Evolutionary conservation across 2,113 vertebrate species (phyloP).

Genomic region (Grammomys surdaster): DNA sequence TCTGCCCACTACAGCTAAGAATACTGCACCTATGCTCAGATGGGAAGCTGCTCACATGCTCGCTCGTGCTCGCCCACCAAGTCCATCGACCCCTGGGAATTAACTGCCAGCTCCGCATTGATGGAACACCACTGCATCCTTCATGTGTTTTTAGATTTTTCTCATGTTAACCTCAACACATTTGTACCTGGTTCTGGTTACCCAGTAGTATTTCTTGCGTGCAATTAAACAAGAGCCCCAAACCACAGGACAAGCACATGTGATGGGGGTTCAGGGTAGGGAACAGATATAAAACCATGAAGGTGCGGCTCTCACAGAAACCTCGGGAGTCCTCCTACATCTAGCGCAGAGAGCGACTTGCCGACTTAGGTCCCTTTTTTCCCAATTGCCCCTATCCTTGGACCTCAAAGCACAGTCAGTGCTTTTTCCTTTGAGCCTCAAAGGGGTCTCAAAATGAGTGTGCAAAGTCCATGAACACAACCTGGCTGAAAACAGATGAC

Average conservation of each 20-base stretch:
- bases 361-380: conserved; percentile 71
- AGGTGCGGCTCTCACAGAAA: conserved; percentile 72
- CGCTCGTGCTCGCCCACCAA: conserved; percentile 69
- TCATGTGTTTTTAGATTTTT: conserved; percentile 82
- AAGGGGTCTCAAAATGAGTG: conserved; percentile 84
- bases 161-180: conserved; percentile 85
- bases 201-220: conserved; percentile 88
- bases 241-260: conserved; percentile 86
- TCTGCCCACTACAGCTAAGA: conserved; percentile 82
- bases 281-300: conserved; percentile 81
- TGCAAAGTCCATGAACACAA: conserved; percentile 85
- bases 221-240: conserved; percentile 88
- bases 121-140: conserved; percentile 77
- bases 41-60: conserved; percentile 62
- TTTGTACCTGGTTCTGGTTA: conserved; percentile 86
- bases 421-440: conserved; percentile 81
- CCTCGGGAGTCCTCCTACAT: conserved; percentile 71
- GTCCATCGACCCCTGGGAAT: conserved; percentile 79
- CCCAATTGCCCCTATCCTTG: background rate
- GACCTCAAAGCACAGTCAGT: conserved; percentile 79
- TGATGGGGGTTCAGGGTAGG: conserved; percentile 69
- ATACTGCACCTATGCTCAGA: conserved; percentile 81
- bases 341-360: conserved; percentile 78
- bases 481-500: conserved; percentile 85
- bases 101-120: conserved; percentile 82